These are phyloP conservation scores for Pangasius mekongensis DNA, from an alignment of 2,797 vertebrate genomes.

Conservation along the genomic window DNA sequence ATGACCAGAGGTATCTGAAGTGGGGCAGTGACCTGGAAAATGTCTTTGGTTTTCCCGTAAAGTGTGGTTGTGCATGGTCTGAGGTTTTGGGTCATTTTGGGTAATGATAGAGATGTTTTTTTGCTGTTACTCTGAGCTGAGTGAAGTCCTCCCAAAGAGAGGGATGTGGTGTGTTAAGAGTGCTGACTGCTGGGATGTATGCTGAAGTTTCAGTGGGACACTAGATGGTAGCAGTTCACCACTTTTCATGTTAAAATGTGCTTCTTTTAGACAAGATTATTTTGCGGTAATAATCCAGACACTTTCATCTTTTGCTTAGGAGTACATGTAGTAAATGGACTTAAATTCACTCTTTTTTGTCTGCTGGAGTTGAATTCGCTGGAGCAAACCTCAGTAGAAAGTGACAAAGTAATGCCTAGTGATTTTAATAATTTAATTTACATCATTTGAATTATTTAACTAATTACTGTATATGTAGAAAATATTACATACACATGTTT, in stretches of 20 bases:
- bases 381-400: background rate
- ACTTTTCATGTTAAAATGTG: conserved; percentile 1
- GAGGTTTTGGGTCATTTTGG: conserved; percentile 62
- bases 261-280: background rate
- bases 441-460: background rate
- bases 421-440: background rate
- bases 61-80: conserved; percentile 60
- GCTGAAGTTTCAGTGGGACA: conserved; percentile 48
- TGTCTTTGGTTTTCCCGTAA: conserved; percentile 63
- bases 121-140: conserved; percentile 44
- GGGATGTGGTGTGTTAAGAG: background rate
- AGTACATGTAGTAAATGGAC: background rate
- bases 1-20: conserved; percentile 66
- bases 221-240: conserved; percentile 65
- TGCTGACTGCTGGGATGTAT: background rate
- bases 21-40: conserved; percentile 69
- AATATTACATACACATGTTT: background rate
- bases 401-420: background rate
- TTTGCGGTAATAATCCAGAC: background rate
- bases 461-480: background rate
- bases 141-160: conserved; percentile 39
- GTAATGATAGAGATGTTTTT: conserved; percentile 63
- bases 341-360: background rate
- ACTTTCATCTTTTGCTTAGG: background rate
- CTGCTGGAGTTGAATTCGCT: background rate